These are phyloP conservation scores for Bolinopsis microptera DNA, from an alignment of 37 sponge, comb jelly and placozoan species.

Conservation along the genomic window DNA sequence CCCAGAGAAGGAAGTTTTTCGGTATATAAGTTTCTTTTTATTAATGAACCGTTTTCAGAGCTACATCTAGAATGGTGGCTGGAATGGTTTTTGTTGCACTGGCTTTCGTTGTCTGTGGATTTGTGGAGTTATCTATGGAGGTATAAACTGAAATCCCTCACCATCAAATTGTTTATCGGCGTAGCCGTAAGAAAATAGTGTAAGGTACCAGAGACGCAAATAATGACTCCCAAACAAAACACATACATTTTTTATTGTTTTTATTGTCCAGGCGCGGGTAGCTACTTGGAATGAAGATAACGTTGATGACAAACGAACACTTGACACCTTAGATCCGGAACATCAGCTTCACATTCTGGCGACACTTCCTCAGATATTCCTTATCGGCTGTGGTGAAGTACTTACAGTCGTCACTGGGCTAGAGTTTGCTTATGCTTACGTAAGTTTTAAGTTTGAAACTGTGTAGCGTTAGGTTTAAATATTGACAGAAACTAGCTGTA, in stretches of 20 bases:
- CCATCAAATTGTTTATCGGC: too few species aligned
- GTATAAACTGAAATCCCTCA: too few species aligned
- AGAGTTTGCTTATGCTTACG: slow-evolving; percentile 98
- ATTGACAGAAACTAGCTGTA: too few species aligned
- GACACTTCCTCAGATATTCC: slow-evolving; percentile 90
- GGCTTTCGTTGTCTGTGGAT: slow-evolving; percentile 31
- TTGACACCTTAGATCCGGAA: not conserved
- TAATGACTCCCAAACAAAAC: too few species aligned
- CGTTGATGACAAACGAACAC: not conserved
- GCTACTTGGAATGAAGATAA: not conserved
- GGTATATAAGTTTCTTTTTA: too few species aligned
- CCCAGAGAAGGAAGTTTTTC: too few species aligned
- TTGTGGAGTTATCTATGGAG: slow-evolving; percentile 53
- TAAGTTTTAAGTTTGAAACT: too few species aligned
- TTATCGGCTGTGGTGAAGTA: slow-evolving; percentile 95
- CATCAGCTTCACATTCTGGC: slow-evolving; percentile 68
- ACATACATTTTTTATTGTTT: too few species aligned
- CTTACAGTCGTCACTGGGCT: slow-evolving; percentile 95
- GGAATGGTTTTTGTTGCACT: slow-evolving; percentile 6
- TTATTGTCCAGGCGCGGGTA: not conserved
- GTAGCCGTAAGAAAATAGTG: too few species aligned
- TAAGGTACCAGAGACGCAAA: too few species aligned
- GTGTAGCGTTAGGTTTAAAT: too few species aligned
- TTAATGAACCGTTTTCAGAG: slow-evolving; percentile 22
- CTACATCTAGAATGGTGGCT: slow-evolving; percentile 4